Evolutionary conservation across 2,797 vertebrate genomes (phyloP), one percentile per base, ranked within the genome.

Genomic region (Xenops minutus): DNA sequence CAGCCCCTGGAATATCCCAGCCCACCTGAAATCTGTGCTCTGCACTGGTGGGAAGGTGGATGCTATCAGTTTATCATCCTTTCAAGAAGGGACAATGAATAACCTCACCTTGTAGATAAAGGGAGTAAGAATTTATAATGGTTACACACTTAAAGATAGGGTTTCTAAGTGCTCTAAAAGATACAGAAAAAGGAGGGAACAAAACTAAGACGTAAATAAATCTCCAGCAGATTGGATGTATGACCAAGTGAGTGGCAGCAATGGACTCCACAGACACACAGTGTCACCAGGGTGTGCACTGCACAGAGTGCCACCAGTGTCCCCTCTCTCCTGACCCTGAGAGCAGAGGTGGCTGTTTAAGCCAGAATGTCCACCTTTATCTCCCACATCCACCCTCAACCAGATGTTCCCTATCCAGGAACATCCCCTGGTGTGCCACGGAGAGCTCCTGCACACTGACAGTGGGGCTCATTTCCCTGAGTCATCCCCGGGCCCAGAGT

Each of bases 241-340:
- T 20, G 19, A 19, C 32, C 14, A 41, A 8, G 3, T 0, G 0
- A 46, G 44, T 9, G 30, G 36, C 19, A 46, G 30, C 3, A 3
- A 41, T 2, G 10, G 26, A 17, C 55, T 34, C 3, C 41, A 36
- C 52, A 49, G 52, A n/a, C 44, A 61, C 0, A 13, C 6, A 48
- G 48, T 0, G 0, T 67, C 30, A 30, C 30, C 26, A 16, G 9
- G 36, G 49, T 19, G 0, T 13, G n/a, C 24, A 3, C 26, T 12
- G 17, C 51, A 30, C 51, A 4, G 18, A 52, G 29, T 52, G 51
- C 26, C 62, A 18, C 17, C 5, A 8, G 37, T 10, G 46, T 9
- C 52, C 44, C 46, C 44, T 37, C 55, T 14, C 24, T 29, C 48
- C 6, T 3, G 66, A 23, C 46, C 39, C 18, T 4, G 54, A 10